These are phyloP conservation scores for Amblyopsis hoosieri DNA, from an alignment of 2,797 vertebrate genomes.

Conservation along the genomic window DNA sequence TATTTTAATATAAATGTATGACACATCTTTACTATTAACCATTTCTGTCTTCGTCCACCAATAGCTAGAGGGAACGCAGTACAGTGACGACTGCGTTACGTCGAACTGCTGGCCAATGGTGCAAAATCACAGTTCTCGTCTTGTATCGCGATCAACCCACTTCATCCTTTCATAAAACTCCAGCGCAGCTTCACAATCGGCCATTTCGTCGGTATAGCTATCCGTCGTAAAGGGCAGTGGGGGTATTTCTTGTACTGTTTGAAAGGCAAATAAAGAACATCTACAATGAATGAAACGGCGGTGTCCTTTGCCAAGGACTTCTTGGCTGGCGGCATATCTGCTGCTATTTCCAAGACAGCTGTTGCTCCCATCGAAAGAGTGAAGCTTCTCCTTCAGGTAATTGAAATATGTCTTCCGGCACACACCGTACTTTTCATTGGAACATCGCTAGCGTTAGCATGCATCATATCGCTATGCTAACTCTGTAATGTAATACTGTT, in stretches of 20 bases:
- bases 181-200: slow-evolving; percentile 56
- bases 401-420: slow-evolving; percentile 5
- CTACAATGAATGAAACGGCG: slow-evolving; percentile 67
- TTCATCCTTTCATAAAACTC: slow-evolving; percentile 59
- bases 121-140: slow-evolving; percentile 32
- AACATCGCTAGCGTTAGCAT: slow-evolving; percentile 45
- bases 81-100: slow-evolving; percentile 7
- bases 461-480: slow-evolving; percentile 1
- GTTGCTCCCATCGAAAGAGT: slow-evolving; percentile 80
- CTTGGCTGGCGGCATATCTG: slow-evolving; percentile 76
- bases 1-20: no score
- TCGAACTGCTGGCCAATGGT: not conserved
- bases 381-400: slow-evolving; percentile 80
- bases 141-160: slow-evolving; percentile 53
- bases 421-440: slow-evolving; percentile 11
- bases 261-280: slow-evolving; percentile 55
- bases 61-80: no score
- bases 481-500: not conserved
- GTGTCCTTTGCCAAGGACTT: slow-evolving; percentile 78
- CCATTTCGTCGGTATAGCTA: slow-evolving; percentile 76
- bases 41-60: no score
- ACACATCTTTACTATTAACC: no score
- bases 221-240: slow-evolving; percentile 52
- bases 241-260: slow-evolving; percentile 47
- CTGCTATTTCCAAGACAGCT: slow-evolving; percentile 79